These are phyloP conservation scores for Drosophila nikananu DNA, from an alignment of 1,140 invertebrate genomes.

Conservation along the genomic window DNA sequence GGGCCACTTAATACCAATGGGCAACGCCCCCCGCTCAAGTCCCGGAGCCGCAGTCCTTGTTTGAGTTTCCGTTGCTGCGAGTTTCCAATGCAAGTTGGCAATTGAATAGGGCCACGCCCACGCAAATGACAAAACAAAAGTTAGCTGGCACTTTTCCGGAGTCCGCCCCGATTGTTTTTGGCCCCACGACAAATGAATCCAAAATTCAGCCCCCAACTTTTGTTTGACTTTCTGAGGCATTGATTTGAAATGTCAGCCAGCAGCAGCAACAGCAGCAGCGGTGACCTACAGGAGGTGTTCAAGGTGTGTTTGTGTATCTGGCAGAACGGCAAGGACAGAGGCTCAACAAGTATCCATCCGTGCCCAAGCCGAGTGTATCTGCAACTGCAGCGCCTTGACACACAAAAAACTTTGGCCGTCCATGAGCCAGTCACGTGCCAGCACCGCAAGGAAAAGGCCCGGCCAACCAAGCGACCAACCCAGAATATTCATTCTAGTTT, in stretches of 20 bases:
- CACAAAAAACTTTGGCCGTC: slow-evolving; percentile 61
- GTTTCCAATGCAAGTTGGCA: slow-evolving; percentile 72
- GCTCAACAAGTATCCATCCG: slow-evolving; percentile 76
- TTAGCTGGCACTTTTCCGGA: slow-evolving; percentile 25
- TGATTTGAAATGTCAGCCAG: slow-evolving; percentile 60
- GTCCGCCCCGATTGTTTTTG: slow-evolving; percentile 62
- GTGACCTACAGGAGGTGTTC: slow-evolving; percentile 60
- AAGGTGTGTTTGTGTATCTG: slow-evolving; percentile 43
- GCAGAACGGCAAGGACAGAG: slow-evolving; percentile 53
- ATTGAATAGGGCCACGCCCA: slow-evolving; percentile 69
- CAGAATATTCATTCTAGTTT: slow-evolving; percentile 72
- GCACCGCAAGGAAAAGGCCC: slow-evolving; percentile 66
- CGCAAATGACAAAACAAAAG: slow-evolving; percentile 52
- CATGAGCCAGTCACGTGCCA: slow-evolving; percentile 66
- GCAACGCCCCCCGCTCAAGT: slow-evolving; percentile 9
- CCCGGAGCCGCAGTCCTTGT: slow-evolving; percentile 17
- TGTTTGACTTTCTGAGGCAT: slow-evolving; percentile 49
- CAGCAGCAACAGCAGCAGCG: neutral
- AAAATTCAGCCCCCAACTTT: slow-evolving; percentile 49
- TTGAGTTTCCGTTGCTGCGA: slow-evolving; percentile 39
- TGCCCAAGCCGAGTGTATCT: slow-evolving; percentile 19
- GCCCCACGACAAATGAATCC: slow-evolving; percentile 41
- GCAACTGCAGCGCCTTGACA: slow-evolving; percentile 73
- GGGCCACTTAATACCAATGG: slow-evolving; percentile 60
- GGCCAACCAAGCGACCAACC: slow-evolving; percentile 40